phyloP scores from a whole-genome alignment of 1,140 invertebrate species.

The Batillaria attramentaria region DNA sequence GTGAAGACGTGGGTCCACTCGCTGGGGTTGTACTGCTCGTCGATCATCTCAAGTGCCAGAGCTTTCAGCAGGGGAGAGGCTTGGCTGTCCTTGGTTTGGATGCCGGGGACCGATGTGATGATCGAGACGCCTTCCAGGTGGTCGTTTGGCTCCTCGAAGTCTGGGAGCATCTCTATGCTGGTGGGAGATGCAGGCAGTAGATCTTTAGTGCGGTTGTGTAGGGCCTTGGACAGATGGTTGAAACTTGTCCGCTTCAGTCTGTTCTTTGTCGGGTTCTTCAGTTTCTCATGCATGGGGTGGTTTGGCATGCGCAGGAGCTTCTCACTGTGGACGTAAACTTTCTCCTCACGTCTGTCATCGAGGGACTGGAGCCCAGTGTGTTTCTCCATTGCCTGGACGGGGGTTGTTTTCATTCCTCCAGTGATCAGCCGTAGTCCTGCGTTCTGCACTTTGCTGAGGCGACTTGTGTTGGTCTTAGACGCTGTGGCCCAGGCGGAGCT shows the following conservation, averaged over 20 bases:
- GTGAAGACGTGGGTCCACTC: conserved; percentile 7
- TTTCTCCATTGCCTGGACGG: neutral
- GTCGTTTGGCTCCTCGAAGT: conserved; percentile 9
- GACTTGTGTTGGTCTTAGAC: too few species aligned
- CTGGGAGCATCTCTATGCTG: neutral
- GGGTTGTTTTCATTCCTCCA: neutral
- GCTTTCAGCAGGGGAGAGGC: too few species aligned
- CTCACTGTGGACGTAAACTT: neutral
- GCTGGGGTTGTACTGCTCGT: neutral
- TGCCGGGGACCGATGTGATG: too few species aligned
- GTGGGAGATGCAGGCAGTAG: neutral
- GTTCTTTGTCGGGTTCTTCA: conserved; percentile 1
- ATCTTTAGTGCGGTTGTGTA: neutral
- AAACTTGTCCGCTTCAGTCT: neutral
- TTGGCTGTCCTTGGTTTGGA: too few species aligned
- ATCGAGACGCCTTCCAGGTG: too few species aligned
- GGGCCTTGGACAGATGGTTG: neutral
- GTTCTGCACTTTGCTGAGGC: too few species aligned
- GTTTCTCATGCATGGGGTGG: neutral
- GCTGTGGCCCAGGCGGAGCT: too few species aligned
- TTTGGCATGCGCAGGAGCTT: conserved; percentile 4
- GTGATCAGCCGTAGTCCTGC: too few species aligned
- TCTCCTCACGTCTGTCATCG: neutral
- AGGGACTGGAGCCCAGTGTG: neutral
- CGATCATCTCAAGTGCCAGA: neutral